These are phyloP conservation scores for Penaeus japonicus DNA, from an alignment of 1,140 invertebrate genomes.

Conservation along the genomic window DNA sequence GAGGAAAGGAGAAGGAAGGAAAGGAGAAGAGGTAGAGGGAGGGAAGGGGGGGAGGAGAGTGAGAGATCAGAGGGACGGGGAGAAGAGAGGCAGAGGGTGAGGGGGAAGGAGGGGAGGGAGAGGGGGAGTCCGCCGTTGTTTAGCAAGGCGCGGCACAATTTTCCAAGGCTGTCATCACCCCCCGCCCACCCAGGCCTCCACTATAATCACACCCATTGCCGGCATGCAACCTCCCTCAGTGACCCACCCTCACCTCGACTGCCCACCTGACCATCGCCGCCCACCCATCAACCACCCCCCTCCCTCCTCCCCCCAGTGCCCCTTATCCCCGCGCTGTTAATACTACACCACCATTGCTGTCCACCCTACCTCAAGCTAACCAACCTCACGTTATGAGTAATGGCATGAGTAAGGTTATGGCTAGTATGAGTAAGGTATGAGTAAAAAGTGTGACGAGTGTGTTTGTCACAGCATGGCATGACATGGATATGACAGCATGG, in stretches of 20 bases:
- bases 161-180: constrained; percentile 53
- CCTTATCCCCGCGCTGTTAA: background rate
- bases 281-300: background rate
- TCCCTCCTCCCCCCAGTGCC: background rate
- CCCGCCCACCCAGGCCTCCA: constrained; percentile 40
- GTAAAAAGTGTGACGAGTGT: too few relatives aligned
- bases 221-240: constrained; percentile 31
- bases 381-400: background rate
- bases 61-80: background rate
- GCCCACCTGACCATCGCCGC: background rate
- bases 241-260: background rate
- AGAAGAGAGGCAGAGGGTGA: background rate
- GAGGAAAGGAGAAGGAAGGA: too few relatives aligned
- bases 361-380: background rate
- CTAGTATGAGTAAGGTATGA: too few relatives aligned
- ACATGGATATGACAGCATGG: too few relatives aligned
- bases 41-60: too few relatives aligned
- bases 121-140: background rate
- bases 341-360: background rate
- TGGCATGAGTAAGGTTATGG: too few relatives aligned
- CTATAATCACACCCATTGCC: constrained; percentile 48
- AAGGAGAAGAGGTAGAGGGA: too few relatives aligned
- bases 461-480: too few relatives aligned
- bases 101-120: background rate
- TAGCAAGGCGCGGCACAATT: constrained; percentile 53